phyloP scores from a whole-genome alignment of 2,797 vertebrate species.

The Decapterus maruadsi region DNA sequence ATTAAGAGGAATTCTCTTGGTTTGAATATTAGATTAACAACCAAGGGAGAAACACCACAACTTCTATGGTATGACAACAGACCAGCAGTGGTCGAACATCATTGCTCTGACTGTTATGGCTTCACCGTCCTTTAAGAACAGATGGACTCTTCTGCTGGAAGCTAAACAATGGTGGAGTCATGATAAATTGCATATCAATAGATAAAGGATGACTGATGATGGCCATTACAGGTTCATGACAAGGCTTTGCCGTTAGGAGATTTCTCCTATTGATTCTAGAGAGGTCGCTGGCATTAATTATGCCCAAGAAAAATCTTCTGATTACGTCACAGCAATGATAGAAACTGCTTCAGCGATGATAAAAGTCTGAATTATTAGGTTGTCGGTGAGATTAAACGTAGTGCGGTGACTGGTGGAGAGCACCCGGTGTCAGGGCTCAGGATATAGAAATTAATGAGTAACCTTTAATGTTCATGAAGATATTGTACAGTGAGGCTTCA shows the following conservation, averaged over 20 bases:
- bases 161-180: slow-evolving; percentile 35
- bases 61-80: slow-evolving; percentile 71
- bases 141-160: slow-evolving; percentile 2
- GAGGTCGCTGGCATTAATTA: slow-evolving; percentile 75
- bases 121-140: not conserved
- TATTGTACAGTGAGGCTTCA: slow-evolving; percentile 25
- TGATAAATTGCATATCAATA: slow-evolving; percentile 68
- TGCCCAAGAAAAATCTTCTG: slow-evolving; percentile 56
- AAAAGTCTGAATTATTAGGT: slow-evolving; percentile 59
- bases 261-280: slow-evolving; percentile 70
- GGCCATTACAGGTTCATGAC: slow-evolving; percentile 68
- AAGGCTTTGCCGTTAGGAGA: slow-evolving; percentile 64
- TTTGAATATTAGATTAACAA: not conserved
- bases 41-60: slow-evolving; percentile 44
- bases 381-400: slow-evolving; percentile 51
- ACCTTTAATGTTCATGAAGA: slow-evolving; percentile 60
- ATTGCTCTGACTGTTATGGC: slow-evolving; percentile 15
- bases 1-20: not conserved
- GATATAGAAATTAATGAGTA: slow-evolving; percentile 53
- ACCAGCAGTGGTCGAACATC: slow-evolving; percentile 47
- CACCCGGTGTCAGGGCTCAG: slow-evolving; percentile 20
- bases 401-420: slow-evolving; percentile 34
- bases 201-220: slow-evolving; percentile 73
- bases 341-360: slow-evolving; percentile 50
- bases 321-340: slow-evolving; percentile 65